phyloP scores from a whole-genome alignment of 2,888 invertebrate genomes.

The Margaritifera margaritifera region DNA sequence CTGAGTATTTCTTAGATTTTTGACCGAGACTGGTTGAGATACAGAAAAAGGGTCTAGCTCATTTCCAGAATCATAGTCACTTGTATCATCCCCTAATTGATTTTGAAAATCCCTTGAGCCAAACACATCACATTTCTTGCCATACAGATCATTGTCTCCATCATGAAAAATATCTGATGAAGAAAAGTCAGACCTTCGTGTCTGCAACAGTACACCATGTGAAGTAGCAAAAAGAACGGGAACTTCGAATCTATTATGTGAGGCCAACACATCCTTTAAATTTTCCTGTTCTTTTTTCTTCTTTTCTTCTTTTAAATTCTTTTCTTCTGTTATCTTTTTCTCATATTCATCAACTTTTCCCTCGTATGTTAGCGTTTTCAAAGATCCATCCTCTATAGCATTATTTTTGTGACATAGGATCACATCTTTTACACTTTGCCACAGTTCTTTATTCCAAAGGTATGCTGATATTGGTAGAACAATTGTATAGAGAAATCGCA shows the following conservation, averaged over 20 bases:
- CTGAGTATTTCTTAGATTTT: constrained; percentile 27
- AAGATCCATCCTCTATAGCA: constrained; percentile 53
- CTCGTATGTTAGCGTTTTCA: constrained; percentile 22
- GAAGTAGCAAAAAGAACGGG: constrained; percentile 69
- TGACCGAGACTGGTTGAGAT: constrained; percentile 60
- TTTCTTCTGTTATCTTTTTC: constrained; percentile 28
- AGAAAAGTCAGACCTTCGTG: constrained; percentile 32
- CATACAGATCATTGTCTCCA: constrained; percentile 21
- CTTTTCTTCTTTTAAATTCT: constrained; percentile 26
- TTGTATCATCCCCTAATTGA: constrained; percentile 58
- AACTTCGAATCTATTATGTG: constrained; percentile 47
- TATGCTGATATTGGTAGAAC: constrained; percentile 60
- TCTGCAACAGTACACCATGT: constrained; percentile 63
- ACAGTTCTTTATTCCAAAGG: constrained; percentile 60
- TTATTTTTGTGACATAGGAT: constrained; percentile 64
- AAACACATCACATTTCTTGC: constrained; percentile 63
- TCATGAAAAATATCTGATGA: constrained; percentile 25
- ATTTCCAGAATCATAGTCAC: constrained; percentile 66
- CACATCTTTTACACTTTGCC: constrained; percentile 62
- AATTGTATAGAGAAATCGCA: constrained; percentile 59
- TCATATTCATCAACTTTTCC: constrained; percentile 25
- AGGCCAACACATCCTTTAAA: constrained; percentile 27
- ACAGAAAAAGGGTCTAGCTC: constrained; percentile 60
- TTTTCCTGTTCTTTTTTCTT: constrained; percentile 15
- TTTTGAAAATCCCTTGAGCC: constrained; percentile 54